These are phyloP conservation scores for Ormyrus thymus DNA, from an alignment of 2,888 invertebrate genomes.

Conservation along the genomic window DNA sequence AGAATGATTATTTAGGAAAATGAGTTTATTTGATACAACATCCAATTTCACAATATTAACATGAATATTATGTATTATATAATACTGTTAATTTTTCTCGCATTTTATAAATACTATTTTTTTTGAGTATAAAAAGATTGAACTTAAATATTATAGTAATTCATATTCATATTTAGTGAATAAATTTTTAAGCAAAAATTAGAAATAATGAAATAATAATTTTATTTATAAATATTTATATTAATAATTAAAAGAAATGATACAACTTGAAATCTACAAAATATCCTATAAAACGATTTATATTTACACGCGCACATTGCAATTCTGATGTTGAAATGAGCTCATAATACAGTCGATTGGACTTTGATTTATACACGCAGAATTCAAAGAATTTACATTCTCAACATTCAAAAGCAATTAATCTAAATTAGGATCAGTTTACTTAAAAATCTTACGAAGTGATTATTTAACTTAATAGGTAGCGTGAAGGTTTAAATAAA, in stretches of 20 bases:
- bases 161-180: constrained; percentile 7
- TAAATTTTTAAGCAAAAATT: constrained; percentile 12
- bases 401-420: constrained; percentile 44
- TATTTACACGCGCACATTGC: constrained; percentile 53
- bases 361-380: constrained; percentile 52
- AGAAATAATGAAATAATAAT: constrained; percentile 49
- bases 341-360: constrained; percentile 38
- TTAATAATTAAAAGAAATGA: constrained; percentile 51
- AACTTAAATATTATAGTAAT: constrained; percentile 4
- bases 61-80: constrained; percentile 2
- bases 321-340: constrained; percentile 50
- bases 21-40: not conserved
- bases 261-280: constrained; percentile 55
- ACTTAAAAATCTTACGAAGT: constrained; percentile 31
- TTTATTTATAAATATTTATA: constrained; percentile 55
- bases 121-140: constrained; percentile 6
- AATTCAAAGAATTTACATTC: constrained; percentile 51
- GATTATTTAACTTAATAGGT: constrained; percentile 31
- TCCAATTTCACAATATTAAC: not conserved
- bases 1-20: too few species aligned
- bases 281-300: constrained; percentile 54
- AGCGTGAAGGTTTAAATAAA: constrained; percentile 17
- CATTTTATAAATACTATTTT: constrained; percentile 12
- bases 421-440: constrained; percentile 47
- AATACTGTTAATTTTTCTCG: constrained; percentile 1